Percentiles rank a stretch among this genome's conserved stretches.
phyloP scores from a whole-genome alignment of 64 coral and sea anemone species.

The Acropora yongei region DNA sequence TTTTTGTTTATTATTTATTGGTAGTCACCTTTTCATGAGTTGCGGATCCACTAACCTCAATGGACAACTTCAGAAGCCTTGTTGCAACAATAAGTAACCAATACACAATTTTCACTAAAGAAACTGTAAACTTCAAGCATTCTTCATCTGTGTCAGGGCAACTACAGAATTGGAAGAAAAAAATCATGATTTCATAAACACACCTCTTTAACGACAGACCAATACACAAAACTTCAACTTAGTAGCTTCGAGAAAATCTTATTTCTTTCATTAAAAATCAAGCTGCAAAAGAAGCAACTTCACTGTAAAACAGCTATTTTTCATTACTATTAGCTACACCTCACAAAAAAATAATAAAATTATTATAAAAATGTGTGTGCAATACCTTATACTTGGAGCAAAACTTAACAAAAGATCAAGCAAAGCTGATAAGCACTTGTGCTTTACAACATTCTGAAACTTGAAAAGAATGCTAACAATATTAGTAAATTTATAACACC shows the following conservation, averaged over 20 bases:
- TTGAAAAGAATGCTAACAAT: conserved; percentile 4
- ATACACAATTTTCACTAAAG: conserved; percentile 84
- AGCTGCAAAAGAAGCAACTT: too few species aligned
- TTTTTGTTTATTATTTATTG: too few species aligned
- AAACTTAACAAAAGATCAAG: conserved; percentile 82
- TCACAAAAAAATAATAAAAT: too few species aligned
- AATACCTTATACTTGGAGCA: conserved; percentile 90
- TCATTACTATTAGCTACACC: too few species aligned
- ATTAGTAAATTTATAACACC: too few species aligned
- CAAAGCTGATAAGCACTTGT: conserved; percentile 84
- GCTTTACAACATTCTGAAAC: conserved; percentile 96
- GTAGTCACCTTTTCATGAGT: neutral
- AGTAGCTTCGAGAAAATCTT: too few species aligned
- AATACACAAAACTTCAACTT: too few species aligned
- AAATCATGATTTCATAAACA: neutral
- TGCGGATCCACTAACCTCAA: conserved; percentile 69
- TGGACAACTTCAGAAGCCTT: conserved; percentile 80
- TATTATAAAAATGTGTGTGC: too few species aligned
- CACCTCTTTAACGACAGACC: too few species aligned
- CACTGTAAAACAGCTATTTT: too few species aligned
- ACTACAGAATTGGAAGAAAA: conserved; percentile 40
- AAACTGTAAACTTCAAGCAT: conserved; percentile 71
- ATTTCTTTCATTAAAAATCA: too few species aligned
- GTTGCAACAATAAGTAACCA: conserved; percentile 91
- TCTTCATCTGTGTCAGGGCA: conserved; percentile 79